Conservation (phyloP, 2,797 vertebrate species). For the Coregonus suidteri region DNA sequence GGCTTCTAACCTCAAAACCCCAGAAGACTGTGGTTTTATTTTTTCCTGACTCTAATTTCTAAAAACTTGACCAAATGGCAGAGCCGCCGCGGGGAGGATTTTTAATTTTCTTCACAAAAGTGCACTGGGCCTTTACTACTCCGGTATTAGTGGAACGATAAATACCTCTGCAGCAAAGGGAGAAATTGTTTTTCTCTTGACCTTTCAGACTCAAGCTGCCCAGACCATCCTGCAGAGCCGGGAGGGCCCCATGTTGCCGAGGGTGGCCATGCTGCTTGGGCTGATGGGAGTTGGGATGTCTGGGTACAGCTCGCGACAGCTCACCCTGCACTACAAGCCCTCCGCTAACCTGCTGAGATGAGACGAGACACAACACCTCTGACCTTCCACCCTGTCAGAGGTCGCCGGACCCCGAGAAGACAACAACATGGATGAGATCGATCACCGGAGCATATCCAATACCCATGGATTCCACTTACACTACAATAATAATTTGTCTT, state of each 20-base stretch:
- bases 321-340: conserved; percentile 74
- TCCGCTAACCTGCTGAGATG: conserved; percentile 67
- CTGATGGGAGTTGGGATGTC: conserved; percentile 76
- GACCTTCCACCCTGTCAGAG: neutral
- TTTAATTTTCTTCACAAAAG: too few relatives aligned
- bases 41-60: too few relatives aligned
- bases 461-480: neutral
- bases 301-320: conserved; percentile 76
- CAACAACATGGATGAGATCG: conserved; percentile 1
- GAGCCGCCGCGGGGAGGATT: too few relatives aligned
- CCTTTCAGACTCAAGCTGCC: conserved; percentile 75
- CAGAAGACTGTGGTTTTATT: too few relatives aligned
- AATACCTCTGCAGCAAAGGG: too few relatives aligned
- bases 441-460: neutral
- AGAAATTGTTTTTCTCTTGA: neutral
- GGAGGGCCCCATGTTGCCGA: conserved; percentile 50
- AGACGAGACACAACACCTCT: conserved; percentile 24
- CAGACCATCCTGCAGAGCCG: conserved; percentile 61
- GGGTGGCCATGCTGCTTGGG: conserved; percentile 72
- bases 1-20: too few relatives aligned
- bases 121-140: too few relatives aligned
- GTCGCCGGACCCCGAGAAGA: neutral
- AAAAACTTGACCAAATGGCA: too few relatives aligned
- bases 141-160: too few relatives aligned
- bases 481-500: neutral